phyloP scores from a whole-genome alignment of 2,113 vertebrate species.

The Morone saxatilis region DNA sequence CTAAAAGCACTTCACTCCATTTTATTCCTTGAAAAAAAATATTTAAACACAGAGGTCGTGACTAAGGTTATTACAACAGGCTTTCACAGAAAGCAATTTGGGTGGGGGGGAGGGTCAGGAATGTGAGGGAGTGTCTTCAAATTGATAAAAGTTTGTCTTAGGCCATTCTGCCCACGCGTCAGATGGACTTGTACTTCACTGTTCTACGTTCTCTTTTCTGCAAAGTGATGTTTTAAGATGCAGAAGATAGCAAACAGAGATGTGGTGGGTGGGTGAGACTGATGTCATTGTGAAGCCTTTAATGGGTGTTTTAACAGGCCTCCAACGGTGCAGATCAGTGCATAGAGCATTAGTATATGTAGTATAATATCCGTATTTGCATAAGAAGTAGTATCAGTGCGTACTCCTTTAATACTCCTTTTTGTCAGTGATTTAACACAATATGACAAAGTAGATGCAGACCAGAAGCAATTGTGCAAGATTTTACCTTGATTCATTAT shows the following conservation, averaged over 20 bases:
- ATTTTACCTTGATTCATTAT: background rate
- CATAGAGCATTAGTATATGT: background rate
- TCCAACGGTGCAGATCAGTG: conserved; percentile 28
- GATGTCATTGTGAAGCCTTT: conserved; percentile 29
- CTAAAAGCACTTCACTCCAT: conserved; percentile 62
- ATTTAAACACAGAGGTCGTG: conserved; percentile 59
- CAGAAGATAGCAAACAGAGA: conserved; percentile 55
- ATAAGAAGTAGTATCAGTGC: background rate
- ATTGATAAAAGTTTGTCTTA: conserved; percentile 71
- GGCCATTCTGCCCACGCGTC: conserved; percentile 45
- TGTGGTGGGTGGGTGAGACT: conserved; percentile 45
- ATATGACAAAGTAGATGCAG: background rate
- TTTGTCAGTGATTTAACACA: background rate
- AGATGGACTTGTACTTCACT: conserved; percentile 51
- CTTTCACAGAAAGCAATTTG: conserved; percentile 31
- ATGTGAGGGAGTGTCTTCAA: conserved; percentile 73
- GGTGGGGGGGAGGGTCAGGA: conserved; percentile 49
- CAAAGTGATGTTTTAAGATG: conserved; percentile 63
- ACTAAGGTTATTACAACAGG: conserved; percentile 60
- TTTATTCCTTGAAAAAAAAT: conserved; percentile 13
- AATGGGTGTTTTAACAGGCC: conserved; percentile 30
- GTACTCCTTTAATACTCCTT: background rate
- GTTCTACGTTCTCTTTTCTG: conserved; percentile 27
- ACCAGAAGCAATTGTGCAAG: background rate
- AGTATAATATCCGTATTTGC: background rate